Base-by-base conservation (phyloP, 2,888 invertebrate genomes). In the Entomobrya proxima region DNA sequence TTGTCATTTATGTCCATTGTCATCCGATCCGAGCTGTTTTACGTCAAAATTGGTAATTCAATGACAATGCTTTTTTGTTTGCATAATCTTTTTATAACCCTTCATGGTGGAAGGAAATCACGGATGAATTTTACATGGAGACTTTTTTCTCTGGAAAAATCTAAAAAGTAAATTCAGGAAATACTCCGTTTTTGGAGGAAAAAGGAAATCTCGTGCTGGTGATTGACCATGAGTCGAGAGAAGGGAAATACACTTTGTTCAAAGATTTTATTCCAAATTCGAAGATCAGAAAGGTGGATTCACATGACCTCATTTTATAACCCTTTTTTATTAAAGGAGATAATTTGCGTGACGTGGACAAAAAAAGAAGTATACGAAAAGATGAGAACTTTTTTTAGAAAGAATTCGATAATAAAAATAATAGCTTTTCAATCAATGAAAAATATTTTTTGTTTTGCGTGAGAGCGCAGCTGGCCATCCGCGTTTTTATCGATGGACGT, bases 91-190 rank as follows among this genome's bases (percentile, higher is more conserved):
- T n/a, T n/a, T n/a, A n/a, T n/a, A n/a, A n/a, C n/a, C n/a, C n/a
- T n/a, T n/a, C n/a, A n/a, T n/a, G n/a, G n/a, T n/a, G n/a, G n/a
- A n/a, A n/a, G n/a, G n/a, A n/a, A n/a, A n/a, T n/a, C n/a, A n/a
- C n/a, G n/a, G n/a, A n/a, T n/a, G n/a, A n/a, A n/a, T n/a, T n/a
- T n/a, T n/a, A n/a, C n/a, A n/a, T n/a, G n/a, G n/a, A n/a, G n/a
- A n/a, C 35, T 75, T 75, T 72, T 75, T 75, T 40, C 21, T 18
- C 18, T n/a, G 67, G 9, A 67, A 32, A 67, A n/a, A 40, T 37
- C 67, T 21, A 40, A 67, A 37, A 67, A 67, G 15, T 35, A n/a
- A n/a, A n/a, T n/a, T n/a, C n/a, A n/a, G n/a, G n/a, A n/a, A n/a
- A n/a, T n/a, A n/a, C n/a, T n/a, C n/a, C n/a, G n/a, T 35, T 30